Conservation (phyloP, 2,888 invertebrate genomes). For the Cabera pusaria region DNA sequence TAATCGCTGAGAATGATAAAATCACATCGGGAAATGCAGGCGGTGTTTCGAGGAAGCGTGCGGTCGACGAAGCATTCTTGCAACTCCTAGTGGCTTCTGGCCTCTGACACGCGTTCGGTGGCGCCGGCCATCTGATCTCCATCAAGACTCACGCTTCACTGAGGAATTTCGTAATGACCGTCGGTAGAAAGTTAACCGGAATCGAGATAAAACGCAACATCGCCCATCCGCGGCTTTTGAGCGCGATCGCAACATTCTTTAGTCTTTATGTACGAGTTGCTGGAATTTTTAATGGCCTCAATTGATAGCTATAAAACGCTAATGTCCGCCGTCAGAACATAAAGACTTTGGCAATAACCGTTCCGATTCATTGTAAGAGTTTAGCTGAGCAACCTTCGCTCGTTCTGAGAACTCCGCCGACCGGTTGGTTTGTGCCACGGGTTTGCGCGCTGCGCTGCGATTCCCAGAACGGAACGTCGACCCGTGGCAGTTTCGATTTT, state of each 20-base stretch:
- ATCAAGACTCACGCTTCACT: constrained; percentile 37
- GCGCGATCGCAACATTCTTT: constrained; percentile 11
- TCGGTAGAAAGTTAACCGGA: constrained; percentile 43
- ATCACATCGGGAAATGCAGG: constrained; percentile 22
- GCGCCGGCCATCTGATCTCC: constrained; percentile 38
- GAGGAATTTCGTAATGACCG: constrained; percentile 50
- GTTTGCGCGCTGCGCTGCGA: constrained; percentile 43
- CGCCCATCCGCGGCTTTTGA: constrained; percentile 10
- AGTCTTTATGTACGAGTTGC: constrained; percentile 18
- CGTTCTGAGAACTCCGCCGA: constrained; percentile 65
- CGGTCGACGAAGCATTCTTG: constrained; percentile 8
- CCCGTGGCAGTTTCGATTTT: constrained; percentile 66
- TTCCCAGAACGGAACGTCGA: constrained; percentile 67
- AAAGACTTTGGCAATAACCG: constrained; percentile 64
- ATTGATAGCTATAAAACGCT: constrained; percentile 49
- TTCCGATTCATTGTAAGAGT: constrained; percentile 60
- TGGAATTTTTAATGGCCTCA: constrained; percentile 45
- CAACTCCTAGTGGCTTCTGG: constrained; percentile 25
- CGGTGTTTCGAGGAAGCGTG: constrained; percentile 24
- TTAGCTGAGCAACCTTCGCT: constrained; percentile 67
- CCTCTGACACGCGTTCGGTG: constrained; percentile 40
- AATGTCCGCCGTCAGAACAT: constrained; percentile 40
- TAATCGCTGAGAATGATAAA: constrained; percentile 15
- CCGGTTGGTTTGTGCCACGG: constrained; percentile 55
- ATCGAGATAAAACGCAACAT: constrained; percentile 41